phyloP scores from a whole-genome alignment of 2,888 invertebrate species.

The Protodeltote pygarga region DNA sequence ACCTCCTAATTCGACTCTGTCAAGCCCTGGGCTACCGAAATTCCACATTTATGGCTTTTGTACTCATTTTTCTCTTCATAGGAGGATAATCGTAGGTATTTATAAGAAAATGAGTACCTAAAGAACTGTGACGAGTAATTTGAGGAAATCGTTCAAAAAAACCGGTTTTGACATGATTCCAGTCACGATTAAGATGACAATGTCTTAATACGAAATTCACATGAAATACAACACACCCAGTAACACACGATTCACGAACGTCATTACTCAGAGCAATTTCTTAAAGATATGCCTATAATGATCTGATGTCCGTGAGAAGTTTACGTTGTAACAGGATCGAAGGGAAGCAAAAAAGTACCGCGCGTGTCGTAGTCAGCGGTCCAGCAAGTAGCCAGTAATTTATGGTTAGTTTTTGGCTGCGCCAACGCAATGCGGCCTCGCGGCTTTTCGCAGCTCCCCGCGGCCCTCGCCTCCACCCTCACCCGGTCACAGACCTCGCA shows the following conservation, averaged over 20 bases:
- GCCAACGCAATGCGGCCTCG: constrained; percentile 82
- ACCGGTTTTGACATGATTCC: constrained; percentile 49
- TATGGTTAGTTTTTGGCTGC: constrained; percentile 87
- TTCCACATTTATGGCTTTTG: constrained; percentile 65
- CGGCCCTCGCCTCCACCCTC: constrained; percentile 52
- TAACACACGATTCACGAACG: constrained; percentile 69
- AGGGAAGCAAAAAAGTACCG: constrained; percentile 72
- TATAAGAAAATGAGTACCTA: constrained; percentile 40
- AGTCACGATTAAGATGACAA: constrained; percentile 57
- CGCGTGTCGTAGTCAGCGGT: constrained; percentile 81
- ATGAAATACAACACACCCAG: constrained; percentile 66
- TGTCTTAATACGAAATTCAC: constrained; percentile 59
- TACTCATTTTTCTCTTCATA: constrained; percentile 57
- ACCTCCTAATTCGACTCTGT: constrained; percentile 61
- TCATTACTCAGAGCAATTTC: constrained; percentile 78
- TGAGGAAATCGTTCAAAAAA: constrained; percentile 39
- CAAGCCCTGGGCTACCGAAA: constrained; percentile 79
- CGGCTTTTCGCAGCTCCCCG: constrained; percentile 76
- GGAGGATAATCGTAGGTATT: constrained; percentile 42
- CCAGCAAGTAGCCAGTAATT: constrained; percentile 85
- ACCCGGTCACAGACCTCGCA: constrained; percentile 83
- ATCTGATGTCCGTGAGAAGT: constrained; percentile 82
- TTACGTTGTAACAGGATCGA: constrained; percentile 82
- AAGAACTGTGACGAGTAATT: constrained; percentile 40
- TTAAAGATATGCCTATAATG: constrained; percentile 74